Base-by-base conservation (phyloP, 2,888 invertebrate species). In the Nebria salina region DNA sequence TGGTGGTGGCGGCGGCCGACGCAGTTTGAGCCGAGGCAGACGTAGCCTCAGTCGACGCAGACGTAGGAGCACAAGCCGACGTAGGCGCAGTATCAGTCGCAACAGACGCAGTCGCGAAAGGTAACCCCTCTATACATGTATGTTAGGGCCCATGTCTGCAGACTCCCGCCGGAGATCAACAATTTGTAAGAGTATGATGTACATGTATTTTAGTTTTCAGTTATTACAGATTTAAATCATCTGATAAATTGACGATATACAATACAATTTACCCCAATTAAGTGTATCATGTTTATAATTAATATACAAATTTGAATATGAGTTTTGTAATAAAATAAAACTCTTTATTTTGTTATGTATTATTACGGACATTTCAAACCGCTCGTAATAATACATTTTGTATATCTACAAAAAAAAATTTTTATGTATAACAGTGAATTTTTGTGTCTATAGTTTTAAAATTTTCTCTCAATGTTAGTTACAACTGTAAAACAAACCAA, bases 41-140 rank as follows among this genome's bases (percentile, higher is more conserved):
- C 87, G 87, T 78, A 73, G 73, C 42, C 87, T 87, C 77, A 87
- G 88, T 74, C 87, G 88, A 25, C 90, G 91, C n/a, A 91, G 91
- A 84, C 88, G 90, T 13, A 90, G 91, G 83, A 86, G 91, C 76
- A 90, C 91, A 66, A 90, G 91, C 79, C 83, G 86, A 75, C 84
- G 86, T 70, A 79, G 86, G 68, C 83, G 84, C 13, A 85, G 86
- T 25, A 83, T 86, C 72, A 88, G 89, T 83, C 86, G 87, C 83
- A 85, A 86, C 81, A 84, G 85, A 82, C 83, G 80, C 66, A 86
- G 86, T 73, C 83, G 87, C 76, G 87, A 87, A 77, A 86, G 88
- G 87, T 87, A 81, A 79, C 84, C 20, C 42, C 20, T 74, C 54
- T 13, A 25, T 68, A 34, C 4, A 34, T 26, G 70, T 70, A 13